A percentile compares a stretch with the other conserved stretches of the same genome.
These are phyloP conservation scores for Drosophila truncata DNA, from an alignment of 1,140 invertebrate species.

Conservation along the genomic window DNA sequence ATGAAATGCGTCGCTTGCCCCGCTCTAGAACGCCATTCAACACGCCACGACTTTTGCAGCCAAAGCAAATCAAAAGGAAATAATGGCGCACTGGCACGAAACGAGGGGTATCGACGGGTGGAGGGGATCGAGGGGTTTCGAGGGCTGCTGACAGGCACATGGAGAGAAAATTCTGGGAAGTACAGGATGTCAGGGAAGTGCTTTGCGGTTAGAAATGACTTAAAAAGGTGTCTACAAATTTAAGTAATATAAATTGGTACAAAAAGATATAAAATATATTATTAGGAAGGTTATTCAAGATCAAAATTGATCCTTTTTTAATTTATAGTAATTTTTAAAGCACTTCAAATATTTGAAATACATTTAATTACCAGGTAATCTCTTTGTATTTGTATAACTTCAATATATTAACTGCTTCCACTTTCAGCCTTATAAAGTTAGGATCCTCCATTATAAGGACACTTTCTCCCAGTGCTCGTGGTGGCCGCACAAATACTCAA, in stretches of 20 bases:
- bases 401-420: too few relatives aligned
- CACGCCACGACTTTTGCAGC: constrained; percentile 76
- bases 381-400: background rate
- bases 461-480: constrained; percentile 12
- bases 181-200: background rate
- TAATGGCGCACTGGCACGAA: constrained; percentile 68
- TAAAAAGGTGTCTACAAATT: background rate
- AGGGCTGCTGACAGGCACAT: constrained; percentile 14
- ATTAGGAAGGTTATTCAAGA: background rate
- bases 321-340: background rate
- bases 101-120: constrained; percentile 10
- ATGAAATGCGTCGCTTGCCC: constrained; percentile 65
- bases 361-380: background rate
- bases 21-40: constrained; percentile 61
- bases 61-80: constrained; percentile 82
- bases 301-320: background rate
- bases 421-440: background rate
- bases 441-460: background rate
- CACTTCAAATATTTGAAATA: background rate
- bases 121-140: background rate
- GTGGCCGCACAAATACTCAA: constrained; percentile 24
- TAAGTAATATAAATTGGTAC: background rate
- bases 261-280: background rate
- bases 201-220: background rate
- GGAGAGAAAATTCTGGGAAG: background rate